phyloP scores from a whole-genome alignment of 2,888 invertebrate genomes.

The Opisthograptis luteolata region DNA sequence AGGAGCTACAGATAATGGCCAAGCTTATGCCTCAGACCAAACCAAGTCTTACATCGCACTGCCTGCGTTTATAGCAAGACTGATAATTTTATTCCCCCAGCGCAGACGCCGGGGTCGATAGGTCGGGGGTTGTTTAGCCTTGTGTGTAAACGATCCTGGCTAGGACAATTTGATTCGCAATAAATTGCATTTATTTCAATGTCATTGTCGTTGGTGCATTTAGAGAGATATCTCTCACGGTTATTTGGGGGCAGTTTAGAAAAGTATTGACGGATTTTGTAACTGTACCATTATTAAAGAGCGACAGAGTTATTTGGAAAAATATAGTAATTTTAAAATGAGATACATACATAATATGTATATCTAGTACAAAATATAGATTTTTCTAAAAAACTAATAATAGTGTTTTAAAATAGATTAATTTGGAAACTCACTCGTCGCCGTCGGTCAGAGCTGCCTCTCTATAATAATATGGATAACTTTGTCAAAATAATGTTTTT shows the following conservation, averaged over 20 bases:
- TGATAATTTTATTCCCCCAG: conserved; percentile 78
- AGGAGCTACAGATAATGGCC: no score
- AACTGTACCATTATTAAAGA: background rate
- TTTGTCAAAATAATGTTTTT: no score
- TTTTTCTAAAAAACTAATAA: no score
- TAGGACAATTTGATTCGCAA: conserved; percentile 71
- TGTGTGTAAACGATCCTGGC: conserved; percentile 70
- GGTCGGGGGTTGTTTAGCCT: conserved; percentile 64
- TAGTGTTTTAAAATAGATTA: no score
- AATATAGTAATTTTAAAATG: no score
- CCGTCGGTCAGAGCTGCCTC: no score
- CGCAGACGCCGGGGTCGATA: conserved; percentile 50
- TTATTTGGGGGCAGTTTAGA: background rate
- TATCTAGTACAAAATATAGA: no score
- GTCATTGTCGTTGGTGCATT: conserved; percentile 51
- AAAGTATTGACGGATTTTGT: background rate
- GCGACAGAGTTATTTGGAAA: background rate
- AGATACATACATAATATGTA: no score
- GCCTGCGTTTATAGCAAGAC: conserved; percentile 57
- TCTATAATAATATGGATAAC: no score
- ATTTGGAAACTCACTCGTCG: no score
- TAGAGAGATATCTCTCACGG: conserved; percentile 21
- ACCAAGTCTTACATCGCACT: conserved; percentile 55
- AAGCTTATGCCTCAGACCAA: conserved; percentile 44
- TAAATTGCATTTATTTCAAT: conserved; percentile 69